phyloP scores from a whole-genome alignment of 2,888 invertebrate species.

The Tetropium fuscum region DNA sequence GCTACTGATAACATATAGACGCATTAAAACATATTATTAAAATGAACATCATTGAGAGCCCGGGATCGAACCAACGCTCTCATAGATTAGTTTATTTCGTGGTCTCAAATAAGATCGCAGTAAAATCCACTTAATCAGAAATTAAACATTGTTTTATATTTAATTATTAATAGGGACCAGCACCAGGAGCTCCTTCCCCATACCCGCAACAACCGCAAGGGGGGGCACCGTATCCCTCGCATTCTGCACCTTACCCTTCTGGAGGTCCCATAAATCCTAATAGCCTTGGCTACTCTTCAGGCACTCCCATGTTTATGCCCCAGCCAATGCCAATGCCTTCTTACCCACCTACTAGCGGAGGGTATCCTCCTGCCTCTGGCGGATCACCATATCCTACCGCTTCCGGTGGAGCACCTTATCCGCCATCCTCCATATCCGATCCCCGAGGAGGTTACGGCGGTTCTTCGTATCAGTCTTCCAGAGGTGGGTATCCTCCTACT shows the following conservation, averaged over 20 bases:
- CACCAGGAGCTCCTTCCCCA: slow-evolving; percentile 49
- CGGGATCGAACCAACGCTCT: no score
- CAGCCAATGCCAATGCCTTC: slow-evolving; percentile 63
- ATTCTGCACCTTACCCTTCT: slow-evolving; percentile 50
- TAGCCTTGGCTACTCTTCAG: slow-evolving; percentile 67
- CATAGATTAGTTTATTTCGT: no score
- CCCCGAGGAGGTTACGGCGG: slow-evolving; percentile 36
- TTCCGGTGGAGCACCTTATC: slow-evolving; percentile 34
- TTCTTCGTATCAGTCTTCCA: slow-evolving; percentile 23
- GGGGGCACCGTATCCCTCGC: slow-evolving; percentile 63
- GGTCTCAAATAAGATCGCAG: no score
- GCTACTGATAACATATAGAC: no score
- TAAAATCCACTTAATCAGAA: no score
- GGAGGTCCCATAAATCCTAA: slow-evolving; percentile 58
- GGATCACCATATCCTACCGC: slow-evolving; percentile 36
- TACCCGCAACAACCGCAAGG: slow-evolving; percentile 54
- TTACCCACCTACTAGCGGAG: slow-evolving; percentile 55
- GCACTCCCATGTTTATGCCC: slow-evolving; percentile 67
- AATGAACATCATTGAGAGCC: no score
- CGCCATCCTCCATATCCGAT: no score
- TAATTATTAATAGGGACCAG: slow-evolving; percentile 48
- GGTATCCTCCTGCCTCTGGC: slow-evolving; percentile 50
- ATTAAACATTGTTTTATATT: no score
- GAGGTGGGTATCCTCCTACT: slow-evolving; percentile 29
- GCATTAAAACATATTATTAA: no score